phyloP scores from a whole-genome alignment of 2,888 invertebrate species.

The Scaptodrosophila latifasciaeformis region DNA sequence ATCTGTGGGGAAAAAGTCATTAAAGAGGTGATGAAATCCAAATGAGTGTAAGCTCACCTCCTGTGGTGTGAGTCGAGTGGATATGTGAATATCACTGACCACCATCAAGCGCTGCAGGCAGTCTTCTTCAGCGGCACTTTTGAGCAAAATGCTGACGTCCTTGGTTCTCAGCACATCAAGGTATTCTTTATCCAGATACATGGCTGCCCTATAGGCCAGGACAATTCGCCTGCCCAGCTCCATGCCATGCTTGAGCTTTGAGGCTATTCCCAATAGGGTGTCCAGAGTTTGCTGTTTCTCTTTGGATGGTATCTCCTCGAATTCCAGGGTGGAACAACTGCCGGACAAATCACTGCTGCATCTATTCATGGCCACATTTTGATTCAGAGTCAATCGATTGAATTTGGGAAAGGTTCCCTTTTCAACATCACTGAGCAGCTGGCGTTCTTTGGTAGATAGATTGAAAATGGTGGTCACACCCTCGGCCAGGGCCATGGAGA shows the following conservation, averaged over 20 bases:
- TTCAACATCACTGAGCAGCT: slow-evolving; percentile 76
- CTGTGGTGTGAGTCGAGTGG: slow-evolving; percentile 77
- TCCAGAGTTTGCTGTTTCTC: slow-evolving; percentile 73
- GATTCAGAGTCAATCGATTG: slow-evolving; percentile 73
- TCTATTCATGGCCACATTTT: slow-evolving; percentile 59
- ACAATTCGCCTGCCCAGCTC: slow-evolving; percentile 77
- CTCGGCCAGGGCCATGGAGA: slow-evolving; percentile 80
- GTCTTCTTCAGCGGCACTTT: slow-evolving; percentile 77
- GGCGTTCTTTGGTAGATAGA: slow-evolving; percentile 80
- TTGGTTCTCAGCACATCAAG: slow-evolving; percentile 76
- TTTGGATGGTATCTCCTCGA: slow-evolving; percentile 73
- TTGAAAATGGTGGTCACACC: slow-evolving; percentile 77
- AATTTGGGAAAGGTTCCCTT: slow-evolving; percentile 74
- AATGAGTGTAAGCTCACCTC: too few relatives aligned
- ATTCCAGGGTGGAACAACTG: slow-evolving; percentile 70
- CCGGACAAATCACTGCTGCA: slow-evolving; percentile 61
- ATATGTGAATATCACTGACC: slow-evolving; percentile 78
- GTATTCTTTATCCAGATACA: slow-evolving; percentile 78
- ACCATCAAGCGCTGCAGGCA: slow-evolving; percentile 78
- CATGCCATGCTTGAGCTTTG: slow-evolving; percentile 77
- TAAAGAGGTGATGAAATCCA: too few relatives aligned
- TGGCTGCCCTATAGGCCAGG: slow-evolving; percentile 77
- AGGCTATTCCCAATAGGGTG: slow-evolving; percentile 76
- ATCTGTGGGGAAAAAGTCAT: slow-evolving; percentile 69
- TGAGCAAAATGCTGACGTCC: slow-evolving; percentile 77